These are phyloP conservation scores for Naso thynnoides DNA, from an alignment of 2,797 vertebrate species.

Conservation along the genomic window DNA sequence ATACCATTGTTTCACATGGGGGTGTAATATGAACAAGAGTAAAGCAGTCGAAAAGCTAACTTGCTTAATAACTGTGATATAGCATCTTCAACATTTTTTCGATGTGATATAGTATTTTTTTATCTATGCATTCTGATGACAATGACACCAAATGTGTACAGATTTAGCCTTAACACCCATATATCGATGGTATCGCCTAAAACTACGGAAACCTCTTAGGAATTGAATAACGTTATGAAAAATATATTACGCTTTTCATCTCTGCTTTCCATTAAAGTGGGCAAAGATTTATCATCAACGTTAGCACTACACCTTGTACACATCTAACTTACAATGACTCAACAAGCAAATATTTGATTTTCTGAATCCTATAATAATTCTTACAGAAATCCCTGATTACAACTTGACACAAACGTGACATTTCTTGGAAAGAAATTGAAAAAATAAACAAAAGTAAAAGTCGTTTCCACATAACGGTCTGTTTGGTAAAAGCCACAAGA, in stretches of 20 bases:
- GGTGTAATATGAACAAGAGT: slow-evolving; percentile 19
- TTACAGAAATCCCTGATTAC: background rate
- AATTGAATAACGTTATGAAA: slow-evolving; percentile 14
- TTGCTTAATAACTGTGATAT: background rate
- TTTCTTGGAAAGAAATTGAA: background rate
- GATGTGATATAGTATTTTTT: rapidly evolving
- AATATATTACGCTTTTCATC: background rate
- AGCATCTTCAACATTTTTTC: rapidly evolving
- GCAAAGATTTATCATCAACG: background rate
- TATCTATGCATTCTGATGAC: rapidly evolving
- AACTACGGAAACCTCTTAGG: slow-evolving; percentile 81
- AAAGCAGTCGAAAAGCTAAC: background rate
- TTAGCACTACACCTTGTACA: background rate
- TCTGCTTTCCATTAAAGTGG: background rate
- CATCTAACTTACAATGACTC: background rate
- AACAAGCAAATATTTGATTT: background rate
- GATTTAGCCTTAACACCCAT: background rate
- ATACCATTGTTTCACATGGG: slow-evolving; percentile 66
- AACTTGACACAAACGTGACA: background rate
- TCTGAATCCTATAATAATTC: background rate
- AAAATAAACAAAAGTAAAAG: background rate
- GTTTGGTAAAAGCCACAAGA: background rate
- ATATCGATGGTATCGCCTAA: slow-evolving; percentile 71
- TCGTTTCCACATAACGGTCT: background rate
- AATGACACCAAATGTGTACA: rapidly evolving